phyloP scores from a whole-genome alignment of 2,888 invertebrate species.

The Lamproptera curius region DNA sequence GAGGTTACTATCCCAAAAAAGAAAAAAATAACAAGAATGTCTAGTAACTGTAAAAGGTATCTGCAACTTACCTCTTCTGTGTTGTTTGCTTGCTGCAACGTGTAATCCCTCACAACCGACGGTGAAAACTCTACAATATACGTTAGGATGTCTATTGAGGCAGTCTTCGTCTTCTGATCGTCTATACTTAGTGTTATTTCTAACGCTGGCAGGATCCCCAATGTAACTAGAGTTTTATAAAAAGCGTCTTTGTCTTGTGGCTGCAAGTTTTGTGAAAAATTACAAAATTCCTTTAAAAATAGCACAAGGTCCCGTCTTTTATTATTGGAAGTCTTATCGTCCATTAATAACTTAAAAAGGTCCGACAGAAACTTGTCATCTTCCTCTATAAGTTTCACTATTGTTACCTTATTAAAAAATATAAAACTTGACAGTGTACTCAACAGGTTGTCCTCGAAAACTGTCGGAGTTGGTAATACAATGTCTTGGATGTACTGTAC shows the following conservation, averaged over 20 bases:
- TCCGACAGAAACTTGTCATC: conserved; percentile 98
- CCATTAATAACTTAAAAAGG: conserved; percentile 94
- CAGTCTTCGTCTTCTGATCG: conserved; percentile 95
- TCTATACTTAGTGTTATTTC: conserved; percentile 95
- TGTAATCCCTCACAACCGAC: conserved; percentile 97
- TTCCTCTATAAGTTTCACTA: conserved; percentile 97
- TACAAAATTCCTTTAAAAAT: conserved; percentile 99
- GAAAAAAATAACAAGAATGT: too few relatives aligned
- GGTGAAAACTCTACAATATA: conserved; percentile 99
- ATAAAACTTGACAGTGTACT: conserved; percentile 99
- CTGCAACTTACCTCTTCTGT: conserved; percentile 87
- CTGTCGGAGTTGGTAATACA: conserved; percentile 98
- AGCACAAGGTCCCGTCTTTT: conserved; percentile 96
- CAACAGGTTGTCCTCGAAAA: conserved; percentile 99
- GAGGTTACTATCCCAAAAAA: too few relatives aligned
- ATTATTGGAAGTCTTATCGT: conserved; percentile 89
- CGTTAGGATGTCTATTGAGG: conserved; percentile 98
- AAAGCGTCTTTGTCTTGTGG: conserved; percentile 98
- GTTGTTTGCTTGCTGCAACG: conserved; percentile 93
- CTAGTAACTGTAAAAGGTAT: too few relatives aligned
- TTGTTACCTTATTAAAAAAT: conserved; percentile 99
- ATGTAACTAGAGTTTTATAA: conserved; percentile 94
- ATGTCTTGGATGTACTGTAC: conserved; percentile 99
- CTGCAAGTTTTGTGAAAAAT: conserved; percentile 98
- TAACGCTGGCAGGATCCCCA: conserved; percentile 92